These are phyloP conservation scores for Suillia variegata DNA, from an alignment of 2,888 invertebrate genomes.

Conservation along the genomic window DNA sequence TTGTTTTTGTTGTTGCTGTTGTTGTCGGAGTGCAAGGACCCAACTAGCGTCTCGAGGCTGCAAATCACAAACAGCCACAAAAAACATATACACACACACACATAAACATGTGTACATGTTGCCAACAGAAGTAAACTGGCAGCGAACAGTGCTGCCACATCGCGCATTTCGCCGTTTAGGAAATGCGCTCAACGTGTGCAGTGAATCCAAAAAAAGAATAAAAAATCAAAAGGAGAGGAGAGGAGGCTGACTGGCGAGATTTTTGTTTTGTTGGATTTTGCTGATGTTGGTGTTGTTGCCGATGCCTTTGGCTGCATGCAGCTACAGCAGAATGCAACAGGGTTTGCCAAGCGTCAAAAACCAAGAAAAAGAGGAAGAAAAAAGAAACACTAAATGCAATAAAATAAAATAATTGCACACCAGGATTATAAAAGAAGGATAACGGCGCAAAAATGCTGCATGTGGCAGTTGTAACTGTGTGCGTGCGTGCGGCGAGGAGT, in stretches of 20 bases:
- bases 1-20: conserved; percentile 10
- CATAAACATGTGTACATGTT: background rate
- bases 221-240: background rate
- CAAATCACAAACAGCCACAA: background rate
- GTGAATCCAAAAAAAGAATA: background rate
- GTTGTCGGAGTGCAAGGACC: conserved; percentile 12
- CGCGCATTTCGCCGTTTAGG: background rate
- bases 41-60: conserved; percentile 6
- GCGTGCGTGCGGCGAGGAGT: too few relatives aligned
- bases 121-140: background rate
- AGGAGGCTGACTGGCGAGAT: too few relatives aligned
- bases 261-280: background rate
- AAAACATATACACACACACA: background rate
- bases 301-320: background rate
- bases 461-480: background rate
- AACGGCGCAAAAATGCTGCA: background rate
- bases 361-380: background rate
- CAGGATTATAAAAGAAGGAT: background rate
- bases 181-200: background rate
- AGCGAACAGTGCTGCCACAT: too few relatives aligned
- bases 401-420: conserved; percentile 3
- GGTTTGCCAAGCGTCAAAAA: background rate
- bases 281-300: background rate
- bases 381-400: background rate
- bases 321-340: conserved; percentile 8